Percentiles rank a stretch among this genome's conserved stretches.
These are phyloP conservation scores for Trididemnum miniatum DNA, from an alignment of 23 tunicate species.

Conservation along the genomic window DNA sequence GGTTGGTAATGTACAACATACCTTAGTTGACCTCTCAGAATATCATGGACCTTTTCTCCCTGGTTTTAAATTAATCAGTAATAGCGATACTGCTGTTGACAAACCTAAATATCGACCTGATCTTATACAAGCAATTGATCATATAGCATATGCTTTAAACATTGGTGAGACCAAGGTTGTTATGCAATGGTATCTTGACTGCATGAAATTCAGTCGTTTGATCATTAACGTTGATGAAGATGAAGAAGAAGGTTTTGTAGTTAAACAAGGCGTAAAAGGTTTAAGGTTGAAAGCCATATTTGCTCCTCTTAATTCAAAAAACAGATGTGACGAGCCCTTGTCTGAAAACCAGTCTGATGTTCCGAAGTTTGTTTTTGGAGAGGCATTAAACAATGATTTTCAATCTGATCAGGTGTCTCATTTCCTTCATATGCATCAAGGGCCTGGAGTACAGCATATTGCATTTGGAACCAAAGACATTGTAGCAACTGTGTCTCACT, in stretches of 20 bases:
- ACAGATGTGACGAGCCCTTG: not conserved
- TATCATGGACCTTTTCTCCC: conserved; percentile 79
- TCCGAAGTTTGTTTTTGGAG: conserved; percentile 44
- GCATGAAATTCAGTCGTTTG: conserved; percentile 59
- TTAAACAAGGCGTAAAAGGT: conserved; percentile 42
- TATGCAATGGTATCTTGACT: conserved; percentile 51
- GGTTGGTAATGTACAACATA: conserved; percentile 84
- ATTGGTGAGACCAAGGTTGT: conserved; percentile 48
- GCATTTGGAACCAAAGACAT: conserved; percentile 72
- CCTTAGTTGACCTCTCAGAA: conserved; percentile 65
- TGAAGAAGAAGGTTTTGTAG: conserved; percentile 58
- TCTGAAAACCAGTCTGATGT: not conserved
- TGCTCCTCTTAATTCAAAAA: not conserved
- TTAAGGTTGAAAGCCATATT: conserved; percentile 52
- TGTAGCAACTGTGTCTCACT: conserved; percentile 42
- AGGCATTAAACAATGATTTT: not conserved
- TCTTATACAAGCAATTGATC: conserved; percentile 55
- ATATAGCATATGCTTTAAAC: conserved; percentile 59
- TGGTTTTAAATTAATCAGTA: conserved; percentile 35
- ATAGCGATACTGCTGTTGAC: not conserved
- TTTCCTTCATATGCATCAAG: conserved; percentile 42
- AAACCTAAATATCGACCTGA: not conserved
- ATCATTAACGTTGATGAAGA: conserved; percentile 66
- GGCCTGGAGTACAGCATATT: conserved; percentile 82
- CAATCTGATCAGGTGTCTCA: conserved; percentile 35